Percentiles rank a stretch among this genome's conserved stretches.
Evolutionary conservation across 2,888 invertebrate species (phyloP).

Genomic region (Nephrocerus scutellatus): DNA sequence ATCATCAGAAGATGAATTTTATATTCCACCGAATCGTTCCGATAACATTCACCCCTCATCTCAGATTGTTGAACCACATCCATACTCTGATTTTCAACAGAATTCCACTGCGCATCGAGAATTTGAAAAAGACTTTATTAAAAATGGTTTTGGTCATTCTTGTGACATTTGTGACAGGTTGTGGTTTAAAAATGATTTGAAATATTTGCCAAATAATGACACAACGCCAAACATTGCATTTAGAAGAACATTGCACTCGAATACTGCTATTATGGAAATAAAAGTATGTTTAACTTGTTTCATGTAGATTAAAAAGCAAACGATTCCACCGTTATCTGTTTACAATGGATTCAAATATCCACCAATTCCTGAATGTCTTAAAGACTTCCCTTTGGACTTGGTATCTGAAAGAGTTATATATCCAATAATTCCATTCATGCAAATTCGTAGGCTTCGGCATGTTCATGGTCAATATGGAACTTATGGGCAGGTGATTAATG

Average conservation of each 20-base stretch:
- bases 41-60: too few species aligned
- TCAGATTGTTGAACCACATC: too few species aligned
- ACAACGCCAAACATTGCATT: neutral
- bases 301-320: conserved; percentile 1
- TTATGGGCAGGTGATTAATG: conserved; percentile 30
- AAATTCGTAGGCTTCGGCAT: conserved; percentile 26
- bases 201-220: conserved; percentile 3
- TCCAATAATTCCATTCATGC: conserved; percentile 25
- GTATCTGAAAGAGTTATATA: conserved; percentile 25
- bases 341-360: conserved; percentile 11
- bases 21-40: too few species aligned
- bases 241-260: neutral
- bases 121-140: conserved; percentile 13
- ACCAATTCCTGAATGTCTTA: conserved; percentile 18
- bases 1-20: too few species aligned
- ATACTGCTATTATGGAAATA: neutral
- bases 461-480: conserved; percentile 28
- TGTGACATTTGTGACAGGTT: conserved; percentile 25
- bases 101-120: neutral
- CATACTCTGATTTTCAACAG: neutral
- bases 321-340: conserved; percentile 3
- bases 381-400: conserved; percentile 19
- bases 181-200: conserved; percentile 24
- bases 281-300: neutral
- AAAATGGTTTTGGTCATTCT: conserved; percentile 21